phyloP scores from a whole-genome alignment of 1,140 invertebrate species.

The Coenobita brevimanus region DNA sequence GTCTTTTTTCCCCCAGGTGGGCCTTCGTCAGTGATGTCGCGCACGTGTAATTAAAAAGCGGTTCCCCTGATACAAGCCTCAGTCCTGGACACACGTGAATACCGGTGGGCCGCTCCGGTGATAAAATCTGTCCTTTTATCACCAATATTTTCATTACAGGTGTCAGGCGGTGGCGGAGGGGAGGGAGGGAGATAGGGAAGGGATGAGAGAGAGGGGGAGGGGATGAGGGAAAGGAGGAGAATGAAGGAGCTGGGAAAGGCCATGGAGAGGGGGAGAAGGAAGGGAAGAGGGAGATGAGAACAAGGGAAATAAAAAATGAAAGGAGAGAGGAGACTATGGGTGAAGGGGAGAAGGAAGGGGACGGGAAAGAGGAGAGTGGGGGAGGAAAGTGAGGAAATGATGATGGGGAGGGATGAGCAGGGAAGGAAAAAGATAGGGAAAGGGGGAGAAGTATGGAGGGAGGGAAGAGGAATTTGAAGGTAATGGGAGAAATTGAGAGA shows the following conservation, averaged over 20 bases:
- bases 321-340: neutral
- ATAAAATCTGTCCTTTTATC: no score
- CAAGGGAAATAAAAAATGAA: neutral
- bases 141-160: no score
- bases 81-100: no score
- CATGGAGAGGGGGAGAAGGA: neutral
- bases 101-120: no score
- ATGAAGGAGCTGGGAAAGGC: neutral
- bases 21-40: no score
- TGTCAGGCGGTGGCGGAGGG: neutral
- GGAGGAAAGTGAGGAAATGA: neutral
- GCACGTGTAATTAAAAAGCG: no score
- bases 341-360: neutral
- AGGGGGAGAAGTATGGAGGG: neutral
- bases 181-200: neutral
- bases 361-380: neutral
- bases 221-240: no score
- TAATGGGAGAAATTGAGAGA: neutral
- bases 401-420: neutral
- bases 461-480: neutral
- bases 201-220: neutral
- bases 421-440: conserved; percentile 5
- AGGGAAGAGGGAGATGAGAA: neutral
- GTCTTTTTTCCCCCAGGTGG: no score
- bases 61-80: no score